phyloP scores from a whole-genome alignment of 2,888 invertebrate genomes.

The Phrixothrix hirtus region DNA sequence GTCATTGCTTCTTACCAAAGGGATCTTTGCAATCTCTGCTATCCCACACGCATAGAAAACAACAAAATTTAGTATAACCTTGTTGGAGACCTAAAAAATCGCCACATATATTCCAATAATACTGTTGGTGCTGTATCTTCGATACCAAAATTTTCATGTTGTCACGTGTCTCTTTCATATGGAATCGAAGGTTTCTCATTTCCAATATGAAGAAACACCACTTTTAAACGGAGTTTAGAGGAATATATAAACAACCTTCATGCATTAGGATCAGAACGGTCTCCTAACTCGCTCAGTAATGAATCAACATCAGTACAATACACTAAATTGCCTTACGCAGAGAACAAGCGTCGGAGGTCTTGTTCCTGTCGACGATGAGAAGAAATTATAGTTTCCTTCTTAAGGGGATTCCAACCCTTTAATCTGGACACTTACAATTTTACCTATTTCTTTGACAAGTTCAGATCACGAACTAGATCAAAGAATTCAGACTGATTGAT shows the following conservation, averaged over 20 bases:
- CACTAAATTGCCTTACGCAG: no score
- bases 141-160: background rate
- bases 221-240: no score
- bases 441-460: no score
- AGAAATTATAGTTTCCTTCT: constrained; percentile 1
- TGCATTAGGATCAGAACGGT: background rate
- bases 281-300: background rate
- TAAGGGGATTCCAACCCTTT: background rate
- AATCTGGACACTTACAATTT: constrained; percentile 3
- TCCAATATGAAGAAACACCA: no score
- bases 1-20: background rate
- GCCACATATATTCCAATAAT: background rate
- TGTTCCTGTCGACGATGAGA: background rate
- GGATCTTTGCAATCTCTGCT: no score
- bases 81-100: constrained; percentile 1
- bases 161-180: no score
- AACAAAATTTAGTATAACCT: constrained; percentile 1
- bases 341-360: background rate
- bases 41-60: constrained; percentile 4
- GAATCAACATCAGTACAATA: background rate
- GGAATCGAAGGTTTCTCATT: no score
- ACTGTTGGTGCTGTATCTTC: background rate
- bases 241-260: background rate
- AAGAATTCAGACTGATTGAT: constrained; percentile 1
- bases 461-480: constrained; percentile 8